Evolutionary conservation across 2,113 vertebrate species (phyloP).

Genomic region (Eurypyga helias): DNA sequence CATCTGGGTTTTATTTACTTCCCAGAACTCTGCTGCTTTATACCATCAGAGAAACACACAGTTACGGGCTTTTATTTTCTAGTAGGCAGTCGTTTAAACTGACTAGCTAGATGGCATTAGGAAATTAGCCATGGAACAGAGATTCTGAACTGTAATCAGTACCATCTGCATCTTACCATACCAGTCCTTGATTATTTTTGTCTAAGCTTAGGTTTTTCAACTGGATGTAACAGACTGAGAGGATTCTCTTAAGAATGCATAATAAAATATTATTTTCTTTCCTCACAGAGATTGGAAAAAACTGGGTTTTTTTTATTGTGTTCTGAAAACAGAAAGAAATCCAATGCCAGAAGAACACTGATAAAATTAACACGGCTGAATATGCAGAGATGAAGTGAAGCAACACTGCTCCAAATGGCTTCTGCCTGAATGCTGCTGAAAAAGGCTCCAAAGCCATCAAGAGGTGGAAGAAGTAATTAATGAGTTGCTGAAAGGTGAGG

Average conservation of each 20-base stretch:
- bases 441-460: neutral
- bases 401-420: neutral
- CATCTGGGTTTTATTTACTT: slow-evolving; percentile 30
- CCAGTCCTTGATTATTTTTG: neutral
- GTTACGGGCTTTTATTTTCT: neutral
- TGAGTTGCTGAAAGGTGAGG: neutral
- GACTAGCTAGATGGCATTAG: neutral
- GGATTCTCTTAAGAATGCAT: neutral
- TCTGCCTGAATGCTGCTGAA: neutral
- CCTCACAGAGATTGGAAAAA: neutral
- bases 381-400: neutral
- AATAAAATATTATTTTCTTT: neutral
- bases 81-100: neutral
- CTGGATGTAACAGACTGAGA: neutral
- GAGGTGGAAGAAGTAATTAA: neutral
- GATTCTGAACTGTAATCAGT: neutral
- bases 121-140: neutral
- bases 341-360: neutral
- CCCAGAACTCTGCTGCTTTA: neutral
- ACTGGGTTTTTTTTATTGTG: neutral
- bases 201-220: neutral
- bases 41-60: neutral
- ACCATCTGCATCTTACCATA: neutral
- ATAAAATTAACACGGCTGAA: neutral
- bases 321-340: neutral